Evolutionary conservation across 1,140 invertebrate species (phyloP).

Genomic region (Megalonaias nervosa): DNA sequence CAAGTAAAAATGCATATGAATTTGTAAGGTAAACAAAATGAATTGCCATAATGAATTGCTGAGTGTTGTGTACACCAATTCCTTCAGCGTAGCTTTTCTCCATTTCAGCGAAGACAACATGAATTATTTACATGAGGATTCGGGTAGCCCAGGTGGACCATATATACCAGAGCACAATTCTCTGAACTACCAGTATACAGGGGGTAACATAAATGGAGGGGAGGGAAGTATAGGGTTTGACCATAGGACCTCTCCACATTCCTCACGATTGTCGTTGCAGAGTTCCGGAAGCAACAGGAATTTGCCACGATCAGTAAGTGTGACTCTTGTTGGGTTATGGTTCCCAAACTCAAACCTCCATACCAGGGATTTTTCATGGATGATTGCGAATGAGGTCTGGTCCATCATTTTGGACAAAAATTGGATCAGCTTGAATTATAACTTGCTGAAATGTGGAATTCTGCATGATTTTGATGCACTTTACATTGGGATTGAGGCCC

Average conservation of each 20-base stretch:
- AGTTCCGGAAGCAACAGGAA: slow-evolving; percentile 54
- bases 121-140: slow-evolving; percentile 62
- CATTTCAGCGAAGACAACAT: slow-evolving; percentile 54
- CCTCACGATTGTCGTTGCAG: slow-evolving; percentile 50
- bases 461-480: too few species aligned
- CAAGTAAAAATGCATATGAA: too few species aligned
- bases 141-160: slow-evolving; percentile 35
- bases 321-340: not conserved
- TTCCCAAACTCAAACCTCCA: not conserved
- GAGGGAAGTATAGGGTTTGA: slow-evolving; percentile 46
- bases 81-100: not conserved
- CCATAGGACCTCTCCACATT: slow-evolving; percentile 49
- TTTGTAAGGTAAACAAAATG: too few species aligned
- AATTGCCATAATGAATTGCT: not conserved
- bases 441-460: too few species aligned
- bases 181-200: slow-evolving; percentile 33
- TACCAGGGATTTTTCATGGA: not conserved
- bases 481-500: too few species aligned
- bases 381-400: too few species aligned
- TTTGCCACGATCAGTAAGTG: slow-evolving; percentile 17
- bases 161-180: slow-evolving; percentile 40
- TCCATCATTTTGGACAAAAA: too few species aligned
- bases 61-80: not conserved
- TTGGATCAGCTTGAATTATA: too few species aligned
- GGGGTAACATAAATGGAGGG: slow-evolving; percentile 20